Evolutionary conservation across 2,888 invertebrate species (phyloP), one percentile per base, ranked within the genome.

Genomic region (Pandemis heparana): DNA sequence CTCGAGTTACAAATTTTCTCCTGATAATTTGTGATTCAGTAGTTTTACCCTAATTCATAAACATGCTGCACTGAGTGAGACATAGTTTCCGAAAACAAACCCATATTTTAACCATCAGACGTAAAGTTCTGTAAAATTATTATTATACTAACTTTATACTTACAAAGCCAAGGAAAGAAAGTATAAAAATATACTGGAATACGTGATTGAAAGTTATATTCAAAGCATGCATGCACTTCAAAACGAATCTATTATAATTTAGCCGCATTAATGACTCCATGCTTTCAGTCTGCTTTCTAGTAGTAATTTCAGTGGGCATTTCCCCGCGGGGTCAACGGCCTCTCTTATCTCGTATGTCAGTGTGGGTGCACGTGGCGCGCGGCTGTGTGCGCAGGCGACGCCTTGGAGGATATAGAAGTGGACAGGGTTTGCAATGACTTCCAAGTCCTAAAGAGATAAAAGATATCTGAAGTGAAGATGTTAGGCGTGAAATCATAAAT

Each of bases 231-330:
- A 38, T 66, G 60, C 56, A 68, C 68, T 59, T 56, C 39, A 59
- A 23, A 67, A 39, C 41, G 56, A 59, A 38, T 66, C 14, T 48
- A 64, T 46, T 41, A 64, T 73, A 60, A 70, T 64, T 38, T 39
- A 69, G 59, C 32, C 18, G 61, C 72, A 72, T 69, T 70, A 69
- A 74, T 70, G 64, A 70, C 18, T 14, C 53, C 46, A 59, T 48
- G 60, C 69, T 70, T 73, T 74, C 74, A 74, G 82, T 82, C 79
- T 82, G 83, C 80, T 83, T 84, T 83, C 82, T 85, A 83, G 82
- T 81, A 85, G 80, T 80, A 83, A 86, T 92, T 92, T 92, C 92
- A 93, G 91, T 89, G 88, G 86, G 85, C 87, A 90, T 90, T 92
- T 90, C 90, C 87, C 87, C 83, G 79, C 77, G 80, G 82, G 93